Evolutionary conservation across 2,888 invertebrate species (phyloP).

Genomic region (Caenorhabditis sp.): DNA sequence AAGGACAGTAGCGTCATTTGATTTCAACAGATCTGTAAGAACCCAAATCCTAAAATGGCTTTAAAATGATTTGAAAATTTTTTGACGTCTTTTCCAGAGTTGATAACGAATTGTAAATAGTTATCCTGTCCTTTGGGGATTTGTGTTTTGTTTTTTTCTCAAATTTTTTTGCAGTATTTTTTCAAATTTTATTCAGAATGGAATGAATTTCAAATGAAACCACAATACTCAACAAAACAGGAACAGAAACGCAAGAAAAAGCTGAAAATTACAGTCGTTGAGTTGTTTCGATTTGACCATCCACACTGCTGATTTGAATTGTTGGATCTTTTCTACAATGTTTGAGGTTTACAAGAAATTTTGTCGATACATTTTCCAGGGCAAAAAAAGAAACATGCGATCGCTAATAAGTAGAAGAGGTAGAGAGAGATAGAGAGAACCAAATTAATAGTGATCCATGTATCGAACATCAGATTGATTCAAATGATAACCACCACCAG

Average conservation of each 20-base stretch:
- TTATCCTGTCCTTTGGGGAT: too few relatives aligned
- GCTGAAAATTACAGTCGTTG: not conserved
- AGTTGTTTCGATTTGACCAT: not conserved
- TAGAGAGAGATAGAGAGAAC: not conserved
- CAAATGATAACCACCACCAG: conserved; percentile 1
- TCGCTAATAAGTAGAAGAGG: not conserved
- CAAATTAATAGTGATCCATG: conserved; percentile 40
- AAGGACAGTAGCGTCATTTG: too few relatives aligned
- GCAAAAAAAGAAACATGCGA: conserved; percentile 2
- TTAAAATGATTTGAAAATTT: too few relatives aligned
- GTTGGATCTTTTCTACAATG: not conserved
- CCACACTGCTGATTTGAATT: not conserved
- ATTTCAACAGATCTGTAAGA: too few relatives aligned
- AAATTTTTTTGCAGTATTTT: not conserved
- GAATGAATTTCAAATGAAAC: not conserved
- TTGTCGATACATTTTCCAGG: not conserved
- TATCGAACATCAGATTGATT: conserved; percentile 24
- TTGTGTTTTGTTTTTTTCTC: too few relatives aligned
- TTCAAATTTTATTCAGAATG: not conserved
- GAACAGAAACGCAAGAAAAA: not conserved
- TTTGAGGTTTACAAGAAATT: not conserved
- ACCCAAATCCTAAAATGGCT: too few relatives aligned
- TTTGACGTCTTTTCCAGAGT: too few relatives aligned
- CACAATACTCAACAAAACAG: not conserved
- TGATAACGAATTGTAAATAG: too few relatives aligned